These are phyloP conservation scores for Drosophila repletoides DNA, from an alignment of 1,140 invertebrate genomes.

Conservation along the genomic window DNA sequence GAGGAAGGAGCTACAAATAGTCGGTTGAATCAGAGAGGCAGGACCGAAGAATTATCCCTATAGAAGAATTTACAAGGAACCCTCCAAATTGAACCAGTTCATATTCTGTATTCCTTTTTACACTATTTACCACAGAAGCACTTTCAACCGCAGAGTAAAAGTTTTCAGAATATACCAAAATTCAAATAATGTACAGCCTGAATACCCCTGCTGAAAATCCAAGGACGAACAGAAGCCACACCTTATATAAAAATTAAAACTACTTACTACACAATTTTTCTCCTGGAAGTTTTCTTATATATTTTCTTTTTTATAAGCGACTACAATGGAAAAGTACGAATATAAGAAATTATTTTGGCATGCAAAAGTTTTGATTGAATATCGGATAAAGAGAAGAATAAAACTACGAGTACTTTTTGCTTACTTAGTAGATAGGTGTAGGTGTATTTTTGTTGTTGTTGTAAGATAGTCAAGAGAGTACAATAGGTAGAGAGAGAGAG, in stretches of 20 bases:
- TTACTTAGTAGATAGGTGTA: slow-evolving; percentile 4
- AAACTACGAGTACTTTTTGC: slow-evolving; percentile 1
- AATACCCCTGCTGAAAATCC: not conserved
- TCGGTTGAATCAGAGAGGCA: too few relatives aligned
- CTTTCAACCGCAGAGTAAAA: too few relatives aligned
- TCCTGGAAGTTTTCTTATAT: not conserved
- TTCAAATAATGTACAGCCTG: not conserved
- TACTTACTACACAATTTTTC: slow-evolving; percentile 2
- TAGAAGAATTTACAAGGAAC: not conserved
- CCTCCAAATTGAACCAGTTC: not conserved
- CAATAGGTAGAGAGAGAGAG: slow-evolving; percentile 7
- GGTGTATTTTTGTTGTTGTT: slow-evolving; percentile 11
- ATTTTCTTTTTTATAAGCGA: not conserved
- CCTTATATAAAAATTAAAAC: slow-evolving; percentile 4
- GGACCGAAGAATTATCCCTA: not conserved
- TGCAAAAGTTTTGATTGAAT: slow-evolving; percentile 31
- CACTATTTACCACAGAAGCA: too few relatives aligned
- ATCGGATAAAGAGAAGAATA: not conserved
- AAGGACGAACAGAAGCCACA: not conserved
- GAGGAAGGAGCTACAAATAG: not conserved
- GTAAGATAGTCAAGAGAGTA: slow-evolving; percentile 11
- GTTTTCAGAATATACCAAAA: not conserved
- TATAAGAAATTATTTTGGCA: slow-evolving; percentile 17
- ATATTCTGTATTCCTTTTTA: too few relatives aligned
- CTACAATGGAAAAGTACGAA: slow-evolving; percentile 11